Percentiles rank a stretch among this genome's conserved stretches.
These are phyloP conservation scores for Ectemnius continuus DNA, from an alignment of 2,888 invertebrate species.

Conservation along the genomic window DNA sequence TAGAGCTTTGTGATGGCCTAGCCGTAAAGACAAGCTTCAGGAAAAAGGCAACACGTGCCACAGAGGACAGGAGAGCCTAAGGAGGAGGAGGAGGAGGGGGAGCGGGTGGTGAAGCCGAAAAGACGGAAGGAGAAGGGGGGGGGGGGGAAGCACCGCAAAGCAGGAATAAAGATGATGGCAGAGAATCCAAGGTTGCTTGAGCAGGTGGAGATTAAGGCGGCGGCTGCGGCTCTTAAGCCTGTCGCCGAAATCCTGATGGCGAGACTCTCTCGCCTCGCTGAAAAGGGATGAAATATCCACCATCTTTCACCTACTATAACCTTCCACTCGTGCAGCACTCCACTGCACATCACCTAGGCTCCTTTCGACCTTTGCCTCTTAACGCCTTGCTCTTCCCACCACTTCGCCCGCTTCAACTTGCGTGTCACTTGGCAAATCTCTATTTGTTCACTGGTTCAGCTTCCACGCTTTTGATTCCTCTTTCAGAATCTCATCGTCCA, in stretches of 20 bases:
- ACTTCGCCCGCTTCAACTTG: constrained; percentile 19
- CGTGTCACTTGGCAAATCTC: constrained; percentile 29
- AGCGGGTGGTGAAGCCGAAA: constrained; percentile 25
- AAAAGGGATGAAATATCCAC: constrained; percentile 62
- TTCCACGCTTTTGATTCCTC: constrained; percentile 15
- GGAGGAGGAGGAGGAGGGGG: constrained; percentile 9
- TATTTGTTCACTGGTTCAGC: background rate
- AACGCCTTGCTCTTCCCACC: constrained; percentile 26
- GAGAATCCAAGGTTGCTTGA: constrained; percentile 57
- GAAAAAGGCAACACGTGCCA: background rate
- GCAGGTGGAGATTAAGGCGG: constrained; percentile 67
- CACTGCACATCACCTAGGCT: constrained; percentile 68
- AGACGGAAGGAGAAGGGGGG: constrained; percentile 28
- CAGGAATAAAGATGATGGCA: constrained; percentile 31
- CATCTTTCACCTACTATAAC: constrained; percentile 33
- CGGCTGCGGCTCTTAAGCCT: constrained; percentile 66
- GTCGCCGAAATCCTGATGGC: constrained; percentile 63
- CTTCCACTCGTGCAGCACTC: constrained; percentile 63
- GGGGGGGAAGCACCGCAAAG: constrained; percentile 20
- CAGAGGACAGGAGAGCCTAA: constrained; percentile 21
- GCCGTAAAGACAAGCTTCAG: constrained; percentile 9
- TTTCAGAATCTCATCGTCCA: background rate
- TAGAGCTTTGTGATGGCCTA: constrained; percentile 35
- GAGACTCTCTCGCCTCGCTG: constrained; percentile 53
- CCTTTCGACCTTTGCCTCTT: constrained; percentile 60